Evolutionary conservation across 2,113 vertebrate species (phyloP), one percentile per base, ranked within the genome.

Genomic region (Scortum barcoo): DNA sequence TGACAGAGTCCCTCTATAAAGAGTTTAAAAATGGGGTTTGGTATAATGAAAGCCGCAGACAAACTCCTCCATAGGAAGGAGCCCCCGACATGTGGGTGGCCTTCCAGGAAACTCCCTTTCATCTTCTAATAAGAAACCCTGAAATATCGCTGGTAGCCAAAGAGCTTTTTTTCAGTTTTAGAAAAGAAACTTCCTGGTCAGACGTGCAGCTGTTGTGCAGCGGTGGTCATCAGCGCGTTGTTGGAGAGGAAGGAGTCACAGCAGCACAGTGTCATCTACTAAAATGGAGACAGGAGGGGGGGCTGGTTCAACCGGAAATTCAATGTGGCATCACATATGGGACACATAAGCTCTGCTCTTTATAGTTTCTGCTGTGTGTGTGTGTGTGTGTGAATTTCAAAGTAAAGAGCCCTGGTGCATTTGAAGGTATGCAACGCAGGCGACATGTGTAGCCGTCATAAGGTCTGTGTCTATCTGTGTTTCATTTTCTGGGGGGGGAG

Each of bases 251-350:
- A 19, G 38, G 90, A 95, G 92, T 95, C 94, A 94, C 94, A 93
- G 96, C 95, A 95, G 75, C 76, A 46, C 95, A 92, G 94, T 95
- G 95, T 96, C 95, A 94, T 95, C 94, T 94, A 95, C 96, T 93
- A 94, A 95, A 95, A 96, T 9, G 95, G 94, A 96, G 83, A 80
- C 24, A 1, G 20, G 14, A 36, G 48, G 30, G 2, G 26, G 3
- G 30, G 30, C 91, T 93, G 93, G 95, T 95, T 95, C 93, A 80
- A 96, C 96, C 96, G 96, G 97, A 99, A 97, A 98, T 97, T 97
- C 95, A 95, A 96, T 96, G 96, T 97, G 97, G 97, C 96, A 96
- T 97, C 96, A 96, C 97, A 98, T 97, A 96, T 98, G 97, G 97
- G 96, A 96, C 95, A 95, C 96, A 97, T 97, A 94, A 97, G 95